phyloP scores from a whole-genome alignment of 2,888 invertebrate species.

The Empis livida region DNA sequence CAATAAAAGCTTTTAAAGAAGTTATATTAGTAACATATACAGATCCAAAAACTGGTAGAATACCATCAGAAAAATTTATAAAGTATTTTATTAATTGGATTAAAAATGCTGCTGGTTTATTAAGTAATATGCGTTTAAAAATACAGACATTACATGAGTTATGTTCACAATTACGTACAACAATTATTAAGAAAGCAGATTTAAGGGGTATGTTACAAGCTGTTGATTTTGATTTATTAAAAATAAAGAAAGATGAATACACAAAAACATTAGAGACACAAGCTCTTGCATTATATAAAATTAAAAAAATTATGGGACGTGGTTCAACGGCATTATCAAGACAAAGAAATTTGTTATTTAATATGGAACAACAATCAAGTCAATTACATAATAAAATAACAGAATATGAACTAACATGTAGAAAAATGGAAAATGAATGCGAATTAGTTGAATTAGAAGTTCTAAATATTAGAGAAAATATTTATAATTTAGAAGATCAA shows the following conservation, averaged over 20 bases:
- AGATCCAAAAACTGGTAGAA: conserved; percentile 36
- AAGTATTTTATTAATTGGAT: conserved; percentile 44
- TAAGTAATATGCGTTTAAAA: conserved; percentile 41
- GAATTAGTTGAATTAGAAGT: conserved; percentile 29
- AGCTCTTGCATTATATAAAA: conserved; percentile 37
- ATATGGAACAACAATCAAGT: conserved; percentile 33
- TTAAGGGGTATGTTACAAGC: conserved; percentile 41
- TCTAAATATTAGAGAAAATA: conserved; percentile 24
- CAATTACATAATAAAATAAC: conserved; percentile 32
- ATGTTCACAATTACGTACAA: conserved; percentile 31
- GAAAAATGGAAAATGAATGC: conserved; percentile 33
- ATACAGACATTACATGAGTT: conserved; percentile 37
- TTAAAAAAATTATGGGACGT: conserved; percentile 40
- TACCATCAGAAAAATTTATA: conserved; percentile 36
- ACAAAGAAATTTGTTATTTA: conserved; percentile 35
- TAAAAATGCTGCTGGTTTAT: conserved; percentile 36
- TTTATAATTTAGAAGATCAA: conserved; percentile 27
- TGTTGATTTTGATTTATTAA: conserved; percentile 44
- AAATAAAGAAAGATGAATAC: conserved; percentile 41
- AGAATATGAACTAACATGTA: conserved; percentile 31
- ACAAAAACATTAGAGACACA: conserved; percentile 39
- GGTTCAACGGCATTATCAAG: conserved; percentile 39
- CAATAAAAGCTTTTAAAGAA: conserved; percentile 36
- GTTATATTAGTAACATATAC: conserved; percentile 28
- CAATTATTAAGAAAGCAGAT: conserved; percentile 36